Conservation (phyloP, 1,140 invertebrate genomes). For the Pogonomyrmex barbatus region DNA sequence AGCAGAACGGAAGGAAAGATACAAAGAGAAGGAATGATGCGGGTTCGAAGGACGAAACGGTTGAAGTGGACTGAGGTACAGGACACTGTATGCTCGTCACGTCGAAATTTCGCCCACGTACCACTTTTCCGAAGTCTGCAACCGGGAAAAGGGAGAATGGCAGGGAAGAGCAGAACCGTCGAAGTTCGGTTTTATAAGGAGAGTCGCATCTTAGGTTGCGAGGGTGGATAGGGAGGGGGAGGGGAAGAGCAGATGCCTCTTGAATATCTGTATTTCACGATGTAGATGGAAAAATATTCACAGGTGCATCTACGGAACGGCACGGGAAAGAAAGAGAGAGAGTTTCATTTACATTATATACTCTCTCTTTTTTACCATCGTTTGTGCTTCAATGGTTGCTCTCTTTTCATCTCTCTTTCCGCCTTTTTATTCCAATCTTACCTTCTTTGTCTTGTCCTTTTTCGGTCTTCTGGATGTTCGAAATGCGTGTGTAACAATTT, state of each 20-base stretch:
- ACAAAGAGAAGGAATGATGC: conserved; percentile 33
- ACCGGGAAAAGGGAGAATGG: conserved; percentile 72
- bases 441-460: neutral
- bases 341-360: conserved; percentile 77
- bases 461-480: neutral
- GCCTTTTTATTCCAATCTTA: neutral
- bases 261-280: conserved; percentile 77
- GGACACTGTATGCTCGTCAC: conserved; percentile 75
- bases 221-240: too few relatives aligned
- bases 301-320: conserved; percentile 52
- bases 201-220: conserved; percentile 39
- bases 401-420: neutral
- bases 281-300: conserved; percentile 75
- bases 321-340: conserved; percentile 6
- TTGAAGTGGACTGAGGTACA: conserved; percentile 23
- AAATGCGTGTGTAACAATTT: conserved; percentile 35
- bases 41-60: conserved; percentile 13
- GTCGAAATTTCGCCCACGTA: conserved; percentile 78
- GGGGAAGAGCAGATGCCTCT: conserved; percentile 66
- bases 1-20: neutral
- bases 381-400: conserved; percentile 66
- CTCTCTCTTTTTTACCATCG: conserved; percentile 64
- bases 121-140: conserved; percentile 77
- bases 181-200: conserved; percentile 78
- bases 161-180: conserved; percentile 72